Conservation (phyloP, 2,113 vertebrate genomes). For the Gila orcuttii region DNA sequence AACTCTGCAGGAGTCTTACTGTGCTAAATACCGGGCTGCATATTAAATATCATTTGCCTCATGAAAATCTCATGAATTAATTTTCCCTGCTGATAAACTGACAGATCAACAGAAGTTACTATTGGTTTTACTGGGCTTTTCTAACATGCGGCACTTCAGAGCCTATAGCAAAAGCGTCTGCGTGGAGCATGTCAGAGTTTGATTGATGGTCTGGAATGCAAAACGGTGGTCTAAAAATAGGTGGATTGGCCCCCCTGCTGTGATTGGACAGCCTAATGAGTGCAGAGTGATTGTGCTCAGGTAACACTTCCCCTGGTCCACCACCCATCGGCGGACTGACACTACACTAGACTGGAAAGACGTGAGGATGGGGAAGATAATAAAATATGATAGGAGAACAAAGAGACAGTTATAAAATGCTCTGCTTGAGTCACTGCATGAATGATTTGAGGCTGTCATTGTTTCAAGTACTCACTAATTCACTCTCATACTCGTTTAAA, state of each 20-base stretch:
- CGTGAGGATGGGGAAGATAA: not conserved
- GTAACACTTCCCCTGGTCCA: constrained; percentile 1
- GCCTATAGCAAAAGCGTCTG: not conserved
- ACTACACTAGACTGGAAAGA: not conserved
- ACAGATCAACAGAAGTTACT: not conserved
- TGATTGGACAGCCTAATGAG: constrained; percentile 41
- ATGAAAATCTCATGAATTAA: not conserved
- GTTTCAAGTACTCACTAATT: not conserved
- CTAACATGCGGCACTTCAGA: not conserved
- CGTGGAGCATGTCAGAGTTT: not conserved
- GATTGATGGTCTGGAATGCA: constrained; percentile 41
- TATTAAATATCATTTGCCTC: constrained; percentile 12
- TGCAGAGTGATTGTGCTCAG: constrained; percentile 21
- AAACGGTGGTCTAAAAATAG: constrained; percentile 24
- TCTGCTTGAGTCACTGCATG: not conserved
- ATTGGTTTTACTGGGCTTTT: not conserved
- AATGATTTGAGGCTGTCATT: constrained; percentile 10
- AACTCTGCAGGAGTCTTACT: not conserved
- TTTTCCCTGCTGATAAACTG: not conserved
- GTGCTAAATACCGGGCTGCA: not conserved
- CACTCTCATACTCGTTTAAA: not conserved
- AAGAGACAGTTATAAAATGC: not conserved
- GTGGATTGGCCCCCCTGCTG: constrained; percentile 21
- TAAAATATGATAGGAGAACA: not conserved
- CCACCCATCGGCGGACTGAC: not conserved